Evolutionary conservation across 2,797 vertebrate genomes (phyloP), one percentile per base, ranked within the genome.

Genomic region (Etheostoma perlongum): DNA sequence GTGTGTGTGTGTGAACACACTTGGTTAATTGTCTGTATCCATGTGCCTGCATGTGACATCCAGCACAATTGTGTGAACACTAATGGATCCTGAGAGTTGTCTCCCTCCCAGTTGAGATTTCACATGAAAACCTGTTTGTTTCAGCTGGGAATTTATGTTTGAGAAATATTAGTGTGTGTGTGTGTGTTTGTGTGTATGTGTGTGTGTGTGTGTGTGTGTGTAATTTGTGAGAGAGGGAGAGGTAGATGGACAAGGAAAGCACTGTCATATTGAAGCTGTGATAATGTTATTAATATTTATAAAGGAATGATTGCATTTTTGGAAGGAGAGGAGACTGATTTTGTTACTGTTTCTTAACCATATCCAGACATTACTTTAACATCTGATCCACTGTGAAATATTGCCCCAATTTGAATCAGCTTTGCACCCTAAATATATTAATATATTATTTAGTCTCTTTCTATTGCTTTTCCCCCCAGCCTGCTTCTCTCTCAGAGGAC

Each of bases 211-310:
- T 40, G 36, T 42, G 40, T 42, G 40, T 62, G 51, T 80, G 53
- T 10, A 52, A 47, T 78, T 57, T 73, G 61, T 12, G 12, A 53
- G n/a, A 33, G 54, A 51, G 23, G 33, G 15, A 27, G 46, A 40
- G 53, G 47, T 40, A 30, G 55, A 15, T 66, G 46, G 27, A 59
- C 6, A 48, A 49, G 55, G 33, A 4, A 15, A 47, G 66, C 55
- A 15, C n/a, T 67, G 27, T 63, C 55, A 76, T 58, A 71, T 23
- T 46, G 27, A 64, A 21, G n/a, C 52, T 71, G 55, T 66, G 48
- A 78, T 69, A 36, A 46, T 52, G 61, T 69, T 68, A 72, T 85
- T 67, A 71, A 90, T 90, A 85, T 91, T 80, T 71, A 84, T 79
- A 66, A 86, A 87, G 69, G 40, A 8, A 42, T 72, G 67, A 85